Conservation (phyloP, 2,113 vertebrate genomes). For the Progne subis region DNA sequence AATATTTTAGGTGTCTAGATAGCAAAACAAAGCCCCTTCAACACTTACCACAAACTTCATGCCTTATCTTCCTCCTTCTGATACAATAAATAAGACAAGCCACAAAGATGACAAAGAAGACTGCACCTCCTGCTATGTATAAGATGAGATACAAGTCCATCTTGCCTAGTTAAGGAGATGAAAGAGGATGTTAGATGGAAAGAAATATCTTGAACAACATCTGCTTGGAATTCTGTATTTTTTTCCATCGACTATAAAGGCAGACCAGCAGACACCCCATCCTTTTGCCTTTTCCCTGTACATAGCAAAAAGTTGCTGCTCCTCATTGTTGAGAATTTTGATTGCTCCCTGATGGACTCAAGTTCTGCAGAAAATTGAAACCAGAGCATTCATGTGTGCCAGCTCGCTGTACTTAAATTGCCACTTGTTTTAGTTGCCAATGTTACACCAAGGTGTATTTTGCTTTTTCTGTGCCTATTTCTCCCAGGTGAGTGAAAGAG, state of each 20-base stretch:
- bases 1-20: background rate
- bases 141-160: conserved; percentile 22
- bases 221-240: background rate
- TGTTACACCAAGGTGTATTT: background rate
- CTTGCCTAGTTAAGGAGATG: background rate
- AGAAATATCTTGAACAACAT: background rate
- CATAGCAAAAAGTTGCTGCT: background rate
- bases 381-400: background rate
- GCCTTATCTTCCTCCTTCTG: conserved; percentile 21
- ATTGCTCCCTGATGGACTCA: background rate
- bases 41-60: conserved; percentile 5
- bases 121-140: conserved; percentile 33
- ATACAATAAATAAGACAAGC: conserved; percentile 52
- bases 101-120: background rate
- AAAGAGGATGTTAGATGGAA: background rate
- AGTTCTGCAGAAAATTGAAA: background rate
- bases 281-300: background rate
- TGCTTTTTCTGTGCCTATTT: background rate
- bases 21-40: background rate
- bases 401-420: background rate
- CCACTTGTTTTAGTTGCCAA: background rate
- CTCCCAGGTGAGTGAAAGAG: background rate
- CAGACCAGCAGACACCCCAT: background rate
- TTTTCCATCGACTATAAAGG: background rate
- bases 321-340: background rate